phyloP scores from a whole-genome alignment of 2,888 invertebrate species.

The Macrostomum cliftonense region DNA sequence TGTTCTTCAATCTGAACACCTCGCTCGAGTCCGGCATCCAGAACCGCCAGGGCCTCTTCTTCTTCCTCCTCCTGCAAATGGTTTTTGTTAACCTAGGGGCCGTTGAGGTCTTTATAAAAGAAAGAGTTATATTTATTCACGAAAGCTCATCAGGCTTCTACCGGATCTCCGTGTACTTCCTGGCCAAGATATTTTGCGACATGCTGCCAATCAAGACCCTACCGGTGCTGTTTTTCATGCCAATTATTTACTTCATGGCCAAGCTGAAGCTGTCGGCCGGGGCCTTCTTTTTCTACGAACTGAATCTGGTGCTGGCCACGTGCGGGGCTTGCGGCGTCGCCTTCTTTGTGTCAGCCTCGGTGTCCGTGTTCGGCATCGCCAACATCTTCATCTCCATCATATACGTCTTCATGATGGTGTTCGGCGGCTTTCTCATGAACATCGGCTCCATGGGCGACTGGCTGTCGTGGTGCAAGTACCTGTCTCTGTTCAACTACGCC shows the following conservation, averaged over 20 bases:
- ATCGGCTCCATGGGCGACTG: conserved; percentile 5
- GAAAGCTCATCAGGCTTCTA: conserved; percentile 14
- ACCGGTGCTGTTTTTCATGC: conserved; percentile 11
- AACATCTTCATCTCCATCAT: conserved; percentile 26
- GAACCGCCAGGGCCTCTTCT: conserved; percentile 36
- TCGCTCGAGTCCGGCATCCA: conserved; percentile 26
- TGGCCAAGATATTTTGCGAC: conserved; percentile 14
- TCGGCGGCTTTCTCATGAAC: conserved; percentile 11
- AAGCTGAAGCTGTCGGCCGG: conserved; percentile 15
- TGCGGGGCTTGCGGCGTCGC: conserved; percentile 28
- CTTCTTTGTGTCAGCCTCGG: conserved; percentile 28
- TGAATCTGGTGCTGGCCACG: conserved; percentile 26
- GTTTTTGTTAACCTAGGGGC: conserved; percentile 35
- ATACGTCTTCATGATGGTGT: conserved; percentile 34
- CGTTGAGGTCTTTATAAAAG: conserved; percentile 35
- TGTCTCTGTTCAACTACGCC: conserved; percentile 8
- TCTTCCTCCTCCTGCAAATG: conserved; percentile 36
- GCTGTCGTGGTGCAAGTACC: conserved; percentile 8
- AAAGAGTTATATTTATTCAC: conserved; percentile 30
- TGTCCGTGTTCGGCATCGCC: conserved; percentile 28
- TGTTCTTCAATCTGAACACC: conserved; percentile 28
- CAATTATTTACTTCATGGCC: conserved; percentile 11
- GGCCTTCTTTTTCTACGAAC: conserved; percentile 26
- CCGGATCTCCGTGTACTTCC: conserved; percentile 12
- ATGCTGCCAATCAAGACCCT: conserved; percentile 11